Conservation (phyloP, 1,140 invertebrate species). For the Drosophila miranda region DNA sequence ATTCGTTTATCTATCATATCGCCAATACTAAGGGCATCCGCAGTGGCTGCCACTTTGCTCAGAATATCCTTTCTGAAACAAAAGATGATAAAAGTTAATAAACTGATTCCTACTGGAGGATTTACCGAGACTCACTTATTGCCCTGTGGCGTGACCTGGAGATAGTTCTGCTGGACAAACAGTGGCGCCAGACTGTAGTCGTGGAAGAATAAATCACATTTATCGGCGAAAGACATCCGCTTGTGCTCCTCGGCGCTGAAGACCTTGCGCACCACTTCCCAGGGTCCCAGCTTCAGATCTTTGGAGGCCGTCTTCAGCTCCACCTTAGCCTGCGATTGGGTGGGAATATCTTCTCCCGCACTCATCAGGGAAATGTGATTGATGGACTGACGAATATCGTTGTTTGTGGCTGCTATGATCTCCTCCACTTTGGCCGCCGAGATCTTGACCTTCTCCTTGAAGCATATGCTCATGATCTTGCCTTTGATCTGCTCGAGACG, state of each 20-base stretch:
- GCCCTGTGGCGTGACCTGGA: conserved; percentile 87
- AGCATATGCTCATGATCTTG: conserved; percentile 94
- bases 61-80: conserved; percentile 84
- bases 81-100: neutral
- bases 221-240: conserved; percentile 92
- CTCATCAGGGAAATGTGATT: conserved; percentile 93
- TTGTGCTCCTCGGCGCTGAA: conserved; percentile 93
- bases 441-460: conserved; percentile 95
- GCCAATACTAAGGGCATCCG: conserved; percentile 92
- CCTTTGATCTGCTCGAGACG: conserved; percentile 95
- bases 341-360: conserved; percentile 40
- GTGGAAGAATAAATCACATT: conserved; percentile 96
- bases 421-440: conserved; percentile 89
- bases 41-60: conserved; percentile 88
- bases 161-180: conserved; percentile 99
- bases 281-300: conserved; percentile 94
- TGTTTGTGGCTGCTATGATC: conserved; percentile 94
- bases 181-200: conserved; percentile 97
- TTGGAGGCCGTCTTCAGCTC: conserved; percentile 85
- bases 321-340: too few relatives aligned
- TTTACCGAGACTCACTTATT: conserved; percentile 84
- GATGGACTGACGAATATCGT: conserved; percentile 96
- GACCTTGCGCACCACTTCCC: conserved; percentile 96
- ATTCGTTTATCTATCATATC: conserved; percentile 94
- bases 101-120: neutral